These are phyloP conservation scores for Rhinatrema bivittatum DNA, from an alignment of 2,797 vertebrate genomes.

Conservation along the genomic window DNA sequence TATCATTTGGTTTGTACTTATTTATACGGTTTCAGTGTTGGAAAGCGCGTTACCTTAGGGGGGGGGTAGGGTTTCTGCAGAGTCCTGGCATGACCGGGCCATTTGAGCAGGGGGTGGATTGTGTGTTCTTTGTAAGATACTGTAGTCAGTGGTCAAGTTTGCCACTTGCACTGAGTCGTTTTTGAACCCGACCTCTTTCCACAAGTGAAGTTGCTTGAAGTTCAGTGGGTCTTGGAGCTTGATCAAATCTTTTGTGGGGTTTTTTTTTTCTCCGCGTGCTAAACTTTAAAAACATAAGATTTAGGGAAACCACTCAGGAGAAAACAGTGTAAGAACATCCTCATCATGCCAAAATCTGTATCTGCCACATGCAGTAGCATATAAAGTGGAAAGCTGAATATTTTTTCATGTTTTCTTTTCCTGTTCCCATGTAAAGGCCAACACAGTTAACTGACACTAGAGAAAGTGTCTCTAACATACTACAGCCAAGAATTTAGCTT, in stretches of 20 bases:
- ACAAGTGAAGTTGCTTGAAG: constrained; percentile 68
- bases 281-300: too few relatives aligned
- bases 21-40: constrained; percentile 65
- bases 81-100: constrained; percentile 49
- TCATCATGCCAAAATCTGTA: constrained; percentile 73
- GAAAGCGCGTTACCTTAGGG: constrained; percentile 76
- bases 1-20: constrained; percentile 79
- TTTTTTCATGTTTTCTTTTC: constrained; percentile 45
- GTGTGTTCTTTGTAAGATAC: constrained; percentile 50
- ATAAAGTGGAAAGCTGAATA: constrained; percentile 58
- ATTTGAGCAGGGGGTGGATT: constrained; percentile 71
- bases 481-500: too few relatives aligned
- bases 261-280: too few relatives aligned
- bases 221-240: too few relatives aligned
- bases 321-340: constrained; percentile 62
- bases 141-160: constrained; percentile 64
- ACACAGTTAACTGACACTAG: too few relatives aligned
- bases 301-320: constrained; percentile 69
- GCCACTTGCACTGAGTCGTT: constrained; percentile 77
- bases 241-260: too few relatives aligned
- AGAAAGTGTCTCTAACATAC: too few relatives aligned
- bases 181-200: constrained; percentile 68
- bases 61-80: constrained; percentile 61
- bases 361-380: constrained; percentile 61
- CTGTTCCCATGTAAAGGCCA: constrained; percentile 44